These are phyloP conservation scores for Pontoporia blainvillei DNA, from an alignment of 2,113 vertebrate species.

Conservation along the genomic window DNA sequence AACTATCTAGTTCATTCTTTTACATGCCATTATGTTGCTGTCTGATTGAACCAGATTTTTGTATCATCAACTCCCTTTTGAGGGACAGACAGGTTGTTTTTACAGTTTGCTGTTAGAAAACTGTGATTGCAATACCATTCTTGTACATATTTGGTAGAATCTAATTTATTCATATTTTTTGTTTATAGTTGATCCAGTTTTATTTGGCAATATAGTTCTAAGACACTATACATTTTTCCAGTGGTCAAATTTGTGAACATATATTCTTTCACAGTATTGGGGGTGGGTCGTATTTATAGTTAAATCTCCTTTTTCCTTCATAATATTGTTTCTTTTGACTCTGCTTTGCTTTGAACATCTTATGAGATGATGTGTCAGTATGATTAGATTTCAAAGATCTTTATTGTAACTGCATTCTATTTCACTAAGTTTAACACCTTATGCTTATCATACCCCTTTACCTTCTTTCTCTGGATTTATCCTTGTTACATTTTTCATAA, in stretches of 20 bases:
- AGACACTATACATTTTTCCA: not conserved
- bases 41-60: not conserved
- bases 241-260: not conserved
- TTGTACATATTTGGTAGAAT: not conserved
- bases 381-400: not conserved
- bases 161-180: not conserved
- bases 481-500: not conserved
- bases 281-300: not conserved
- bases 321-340: not conserved
- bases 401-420: not conserved
- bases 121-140: not conserved
- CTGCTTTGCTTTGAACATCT: not conserved
- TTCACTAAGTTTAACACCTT: not conserved
- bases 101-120: not conserved
- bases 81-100: not conserved
- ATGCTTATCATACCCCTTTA: not conserved
- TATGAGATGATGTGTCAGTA: not conserved
- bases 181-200: not conserved
- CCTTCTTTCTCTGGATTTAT: not conserved
- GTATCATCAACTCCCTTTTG: not conserved
- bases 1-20: not conserved
- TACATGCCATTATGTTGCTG: not conserved
- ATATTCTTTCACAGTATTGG: not conserved
- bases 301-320: not conserved
- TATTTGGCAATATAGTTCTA: not conserved